Evolutionary conservation across 1,140 invertebrate genomes (phyloP), one percentile per base, ranked within the genome.

Genomic region (Bombus confusus): DNA sequence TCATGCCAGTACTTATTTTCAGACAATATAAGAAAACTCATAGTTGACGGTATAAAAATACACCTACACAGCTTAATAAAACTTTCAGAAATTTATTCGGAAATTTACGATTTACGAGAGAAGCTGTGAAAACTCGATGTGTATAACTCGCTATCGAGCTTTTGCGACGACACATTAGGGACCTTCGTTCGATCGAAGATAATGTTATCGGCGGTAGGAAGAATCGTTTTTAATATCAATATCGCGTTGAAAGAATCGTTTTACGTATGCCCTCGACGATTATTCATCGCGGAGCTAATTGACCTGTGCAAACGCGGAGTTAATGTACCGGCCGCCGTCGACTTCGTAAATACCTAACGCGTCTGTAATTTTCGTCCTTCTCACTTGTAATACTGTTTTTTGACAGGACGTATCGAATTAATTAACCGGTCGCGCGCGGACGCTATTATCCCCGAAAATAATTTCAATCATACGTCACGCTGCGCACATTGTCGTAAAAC

Each of bases 361-460:
- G 0, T 0, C 25, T 34, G 41, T 18, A 62, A 68, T 77, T 68
- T 41, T 43, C 47, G 43, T 43, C 22, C 31, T 72, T 71, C 31
- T 62, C 82, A 2, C 37, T 69, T n/a, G 75, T 72, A 84, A 52
- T 37, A 18, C 22, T 18, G 31, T 52, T 79, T 71, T 31, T 66
- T 22, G 31, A 37, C 75, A 22, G 5, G 28, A 37, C 0, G n/a
- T 52, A 47, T 71, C 75, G 66, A 72, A 69, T 79, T 84, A 57
- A 84, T 84, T 79, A 71, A 52, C n/a, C 82, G 52, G n/a, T 43
- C 39, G 28, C 37, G 22, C 12, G 66, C 22, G 13, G 28, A 28
- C 34, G 62, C 18, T 43, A 52, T 84, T 72, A 69, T 77, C 22
- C 43, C 41, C 13, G 72, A 84, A 84, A 79, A 78, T 84, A 78